Conservation (phyloP, 2,113 vertebrate species). For the Halcyon senegalensis region DNA sequence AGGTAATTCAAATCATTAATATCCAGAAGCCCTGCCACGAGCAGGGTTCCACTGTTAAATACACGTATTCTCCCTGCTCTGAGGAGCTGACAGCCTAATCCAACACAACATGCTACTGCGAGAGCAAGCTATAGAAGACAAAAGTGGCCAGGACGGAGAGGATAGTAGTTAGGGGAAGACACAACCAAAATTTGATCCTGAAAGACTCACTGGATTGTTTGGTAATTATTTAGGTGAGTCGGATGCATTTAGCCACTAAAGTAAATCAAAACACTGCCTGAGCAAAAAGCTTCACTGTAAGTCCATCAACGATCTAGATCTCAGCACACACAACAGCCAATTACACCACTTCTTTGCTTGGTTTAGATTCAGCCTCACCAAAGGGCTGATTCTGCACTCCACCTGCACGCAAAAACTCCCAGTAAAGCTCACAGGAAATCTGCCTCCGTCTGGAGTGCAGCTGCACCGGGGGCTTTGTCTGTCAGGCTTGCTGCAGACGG, state of each 20-base stretch:
- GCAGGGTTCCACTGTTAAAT: neutral
- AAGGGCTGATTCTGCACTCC: neutral
- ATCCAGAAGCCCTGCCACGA: neutral
- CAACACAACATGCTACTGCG: fast-evolving
- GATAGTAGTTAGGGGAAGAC: neutral
- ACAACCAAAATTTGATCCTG: neutral
- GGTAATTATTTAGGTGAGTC: neutral
- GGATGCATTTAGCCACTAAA: neutral
- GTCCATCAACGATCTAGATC: neutral
- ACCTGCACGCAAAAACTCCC: neutral
- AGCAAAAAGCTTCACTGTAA: neutral
- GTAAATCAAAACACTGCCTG: neutral
- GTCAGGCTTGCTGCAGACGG: neutral
- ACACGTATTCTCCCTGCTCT: neutral
- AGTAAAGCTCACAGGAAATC: neutral
- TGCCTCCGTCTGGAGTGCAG: neutral
- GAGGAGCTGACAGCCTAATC: neutral
- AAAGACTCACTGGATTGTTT: neutral
- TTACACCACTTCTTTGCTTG: neutral
- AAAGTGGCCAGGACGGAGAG: neutral
- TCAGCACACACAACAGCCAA: neutral
- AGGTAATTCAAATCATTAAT: neutral
- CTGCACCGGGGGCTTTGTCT: neutral
- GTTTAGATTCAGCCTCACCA: neutral
- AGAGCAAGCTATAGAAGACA: neutral